Conservation (phyloP, 92 coral and sea anemone species). For the Chrysogorgia sp. region DNA sequence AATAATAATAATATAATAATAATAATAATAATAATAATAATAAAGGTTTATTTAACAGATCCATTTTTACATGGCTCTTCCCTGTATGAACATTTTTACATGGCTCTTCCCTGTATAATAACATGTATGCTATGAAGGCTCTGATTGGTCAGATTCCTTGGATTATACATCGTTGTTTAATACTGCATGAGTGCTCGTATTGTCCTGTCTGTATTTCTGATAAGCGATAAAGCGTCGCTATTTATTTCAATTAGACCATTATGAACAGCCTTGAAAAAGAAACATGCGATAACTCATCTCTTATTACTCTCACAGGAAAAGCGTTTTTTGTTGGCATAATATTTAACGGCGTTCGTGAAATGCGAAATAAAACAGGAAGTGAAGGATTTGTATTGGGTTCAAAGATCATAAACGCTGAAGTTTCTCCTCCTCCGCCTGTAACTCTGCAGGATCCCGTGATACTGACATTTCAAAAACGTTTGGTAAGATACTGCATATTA, state of each 20-base stretch:
- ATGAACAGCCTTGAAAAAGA: not conserved
- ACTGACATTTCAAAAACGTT: conserved; percentile 26
- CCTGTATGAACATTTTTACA: no score
- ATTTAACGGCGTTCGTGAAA: conserved; percentile 14
- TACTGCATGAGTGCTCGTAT: no score
- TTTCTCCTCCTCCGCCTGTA: conserved; percentile 3
- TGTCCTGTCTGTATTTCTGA: no score
- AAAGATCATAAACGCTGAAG: conserved; percentile 5
- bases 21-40: no score
- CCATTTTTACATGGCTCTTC: no score
- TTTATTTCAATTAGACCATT: not conserved
- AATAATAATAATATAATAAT: no score
- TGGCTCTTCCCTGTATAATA: no score
- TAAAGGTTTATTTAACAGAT: no score
- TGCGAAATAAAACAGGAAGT: conserved; percentile 19
- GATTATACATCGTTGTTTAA: no score
- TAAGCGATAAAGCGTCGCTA: no score
- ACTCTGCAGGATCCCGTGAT: conserved; percentile 11
- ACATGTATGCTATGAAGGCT: no score
- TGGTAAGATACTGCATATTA: not conserved
- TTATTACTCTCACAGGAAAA: not conserved
- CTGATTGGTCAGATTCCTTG: no score
- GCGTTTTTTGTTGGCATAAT: conserved; percentile 42
- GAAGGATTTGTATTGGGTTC: conserved; percentile 8
- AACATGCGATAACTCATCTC: not conserved